phyloP scores from a whole-genome alignment of 2,797 vertebrate species.

The Argya squamiceps region DNA sequence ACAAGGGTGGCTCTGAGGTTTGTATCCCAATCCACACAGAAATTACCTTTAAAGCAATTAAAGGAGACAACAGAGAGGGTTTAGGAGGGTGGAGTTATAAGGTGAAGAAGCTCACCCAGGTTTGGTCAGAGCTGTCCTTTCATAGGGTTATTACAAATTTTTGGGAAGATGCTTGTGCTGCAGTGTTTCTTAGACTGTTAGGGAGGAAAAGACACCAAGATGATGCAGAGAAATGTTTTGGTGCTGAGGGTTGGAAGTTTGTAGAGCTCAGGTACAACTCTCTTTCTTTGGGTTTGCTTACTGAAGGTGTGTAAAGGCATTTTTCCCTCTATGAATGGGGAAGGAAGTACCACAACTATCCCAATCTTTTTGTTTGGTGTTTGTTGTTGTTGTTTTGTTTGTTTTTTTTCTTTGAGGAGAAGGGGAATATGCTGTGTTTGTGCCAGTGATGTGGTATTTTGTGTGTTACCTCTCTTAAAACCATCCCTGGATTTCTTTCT shows the following conservation, averaged over 20 bases:
- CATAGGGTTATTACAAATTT: not conserved
- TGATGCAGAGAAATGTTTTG: not conserved
- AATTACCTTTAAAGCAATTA: not conserved
- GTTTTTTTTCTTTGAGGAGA: not conserved
- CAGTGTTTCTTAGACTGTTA: not conserved
- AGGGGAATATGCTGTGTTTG: not conserved
- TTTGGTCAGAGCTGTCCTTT: not conserved
- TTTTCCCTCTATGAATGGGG: not conserved
- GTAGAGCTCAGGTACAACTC: not conserved
- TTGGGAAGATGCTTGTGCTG: not conserved
- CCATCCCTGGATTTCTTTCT: not conserved
- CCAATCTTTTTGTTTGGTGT: not conserved
- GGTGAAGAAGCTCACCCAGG: not conserved
- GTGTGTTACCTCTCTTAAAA: not conserved
- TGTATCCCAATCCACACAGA: not conserved
- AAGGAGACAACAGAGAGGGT: not conserved
- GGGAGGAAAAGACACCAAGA: not conserved
- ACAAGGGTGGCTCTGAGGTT: not conserved
- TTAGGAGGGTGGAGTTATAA: not conserved
- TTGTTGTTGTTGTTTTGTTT: not conserved
- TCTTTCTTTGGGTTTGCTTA: not conserved
- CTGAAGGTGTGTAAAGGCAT: not conserved
- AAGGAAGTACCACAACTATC: not conserved
- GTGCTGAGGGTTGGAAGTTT: not conserved
- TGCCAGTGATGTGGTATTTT: not conserved